Base-by-base conservation (phyloP, 1,140 invertebrate species). In the Diorhabda elongata region DNA sequence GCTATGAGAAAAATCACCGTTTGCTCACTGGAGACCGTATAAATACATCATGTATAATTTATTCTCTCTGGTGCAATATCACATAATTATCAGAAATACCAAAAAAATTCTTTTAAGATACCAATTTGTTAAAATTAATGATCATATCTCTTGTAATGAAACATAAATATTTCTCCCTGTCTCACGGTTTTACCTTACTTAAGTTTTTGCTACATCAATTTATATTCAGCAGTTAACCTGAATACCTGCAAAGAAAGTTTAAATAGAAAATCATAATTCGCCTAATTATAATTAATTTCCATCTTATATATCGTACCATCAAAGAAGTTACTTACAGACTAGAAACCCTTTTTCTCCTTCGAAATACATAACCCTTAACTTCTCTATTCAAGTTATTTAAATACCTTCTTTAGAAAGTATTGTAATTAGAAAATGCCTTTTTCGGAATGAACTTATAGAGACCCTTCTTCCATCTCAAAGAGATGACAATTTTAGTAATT, bases 301-400 rank as follows among this genome's bases (percentile, higher is more conserved):
- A 52, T 52, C 47, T 52, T 52, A 8, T 8, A 8, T 8, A 8
- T 52, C 47, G 6, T 52, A 6, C 2, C 47, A 8, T 52, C 47
- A 52, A 52, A 52, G 47, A 52, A 52, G n/a, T n/a, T 6, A 52
- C 47, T 52, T 52, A 52, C 47, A 8, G 47, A 8, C 47, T 52
- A 8, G 26, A 52, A 52, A 52, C 47, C n/a, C 47, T 52, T 52
- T 52, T 52, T 52, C 6, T 52, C 47, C 47, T 52, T 6, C 47
- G n/a, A 8, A 52, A 52, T n/a, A 52, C 47, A 8, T 6, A 52
- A n/a, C 4, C 47, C n/a, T 52, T 52, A 8, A 52, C 47, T 8
- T 52, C 47, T 52, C 6, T 52, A 52, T 52, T 52, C 47, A 52
- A 52, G 47, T 52, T 52, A 52, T 52, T 52, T n/a, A 52, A 52